Evolutionary conservation across 2,888 invertebrate genomes (phyloP), one percentile per base, ranked within the genome.

Genomic region (Pyrrhopygopsis socrates): DNA sequence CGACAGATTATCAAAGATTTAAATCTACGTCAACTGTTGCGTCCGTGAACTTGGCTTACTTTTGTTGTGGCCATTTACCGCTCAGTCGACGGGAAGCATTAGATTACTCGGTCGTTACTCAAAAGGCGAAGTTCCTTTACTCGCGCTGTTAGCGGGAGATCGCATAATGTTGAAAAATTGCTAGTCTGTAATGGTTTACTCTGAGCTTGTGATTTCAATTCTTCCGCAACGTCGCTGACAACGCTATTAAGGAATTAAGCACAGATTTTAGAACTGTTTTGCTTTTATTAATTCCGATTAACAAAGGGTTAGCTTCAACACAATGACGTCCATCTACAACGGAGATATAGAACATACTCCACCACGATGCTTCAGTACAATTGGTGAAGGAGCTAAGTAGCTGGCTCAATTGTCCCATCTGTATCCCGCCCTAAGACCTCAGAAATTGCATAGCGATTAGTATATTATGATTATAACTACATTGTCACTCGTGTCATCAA

Each of bases 51-150:
- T 96, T 96, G 95, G 71, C 84, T 88, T 79, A 88, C 89, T 63
- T 86, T 88, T 91, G 90, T 89, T 83, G 84, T 86, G 77, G 93
- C 93, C 94, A 94, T 93, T 93, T 94, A 90, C 88, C 86, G 90
- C 94, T 92, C 95, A 94, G 92, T 91, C 81, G 95, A 96, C 96
- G 96, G 97, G 97, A 97, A 97, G 96, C 94, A 95, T 93, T 97
- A 96, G 96, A 97, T 97, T 97, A 96, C 92, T 92, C 92, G 93
- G 94, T 95, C 94, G 95, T 95, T 91, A 95, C 95, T 95, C 95
- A 96, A 96, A 96, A 97, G 96, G 95, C 95, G 93, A 95, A 63
- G 76, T 38, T 74, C 60, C 60, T 75, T 60, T 54, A 58, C 22
- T 60, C 38, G 27, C 22, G 15, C 38, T 60, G 34, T 20, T 60